These are phyloP conservation scores for Euthynnus affinis DNA, from an alignment of 2,797 vertebrate species.

Conservation along the genomic window DNA sequence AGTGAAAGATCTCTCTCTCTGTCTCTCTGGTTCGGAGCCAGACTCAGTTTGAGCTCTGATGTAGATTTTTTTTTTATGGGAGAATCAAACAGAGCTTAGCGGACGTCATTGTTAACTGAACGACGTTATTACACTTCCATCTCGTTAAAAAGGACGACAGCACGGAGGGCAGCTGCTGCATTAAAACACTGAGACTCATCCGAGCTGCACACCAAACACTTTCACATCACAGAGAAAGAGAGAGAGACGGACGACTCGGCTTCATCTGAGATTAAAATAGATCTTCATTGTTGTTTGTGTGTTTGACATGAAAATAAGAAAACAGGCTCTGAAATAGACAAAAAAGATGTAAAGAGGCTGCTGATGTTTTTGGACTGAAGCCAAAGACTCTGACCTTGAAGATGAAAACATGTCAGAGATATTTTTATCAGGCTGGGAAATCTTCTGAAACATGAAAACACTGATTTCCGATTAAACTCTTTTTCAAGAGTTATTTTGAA, in stretches of 20 bases:
- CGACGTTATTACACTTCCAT: constrained; percentile 16
- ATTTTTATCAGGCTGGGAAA: not conserved
- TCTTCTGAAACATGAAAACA: not conserved
- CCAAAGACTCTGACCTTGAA: not conserved
- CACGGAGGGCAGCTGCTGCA: constrained; percentile 13
- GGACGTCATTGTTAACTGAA: constrained; percentile 37
- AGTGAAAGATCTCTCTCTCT: too few relatives aligned
- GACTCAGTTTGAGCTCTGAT: not conserved
- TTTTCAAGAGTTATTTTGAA: too few relatives aligned
- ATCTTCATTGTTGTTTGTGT: too few relatives aligned
- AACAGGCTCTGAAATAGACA: not conserved
- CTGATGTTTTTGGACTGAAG: not conserved
- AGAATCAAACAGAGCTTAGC: constrained; percentile 46
- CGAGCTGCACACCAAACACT: not conserved
- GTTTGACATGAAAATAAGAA: not conserved
- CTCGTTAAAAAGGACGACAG: constrained; percentile 35
- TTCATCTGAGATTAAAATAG: not conserved
- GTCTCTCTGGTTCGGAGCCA: constrained; percentile 11
- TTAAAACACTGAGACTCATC: constrained; percentile 11
- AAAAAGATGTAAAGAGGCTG: not conserved
- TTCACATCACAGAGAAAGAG: too few relatives aligned
- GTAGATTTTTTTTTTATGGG: constrained; percentile 29
- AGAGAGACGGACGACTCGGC: not conserved
- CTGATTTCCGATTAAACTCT: not conserved
- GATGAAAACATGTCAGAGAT: constrained; percentile 4